Evolutionary conservation across 2,797 vertebrate genomes (phyloP), one percentile per base, ranked within the genome.

Genomic region (Synanceia verrucosa): DNA sequence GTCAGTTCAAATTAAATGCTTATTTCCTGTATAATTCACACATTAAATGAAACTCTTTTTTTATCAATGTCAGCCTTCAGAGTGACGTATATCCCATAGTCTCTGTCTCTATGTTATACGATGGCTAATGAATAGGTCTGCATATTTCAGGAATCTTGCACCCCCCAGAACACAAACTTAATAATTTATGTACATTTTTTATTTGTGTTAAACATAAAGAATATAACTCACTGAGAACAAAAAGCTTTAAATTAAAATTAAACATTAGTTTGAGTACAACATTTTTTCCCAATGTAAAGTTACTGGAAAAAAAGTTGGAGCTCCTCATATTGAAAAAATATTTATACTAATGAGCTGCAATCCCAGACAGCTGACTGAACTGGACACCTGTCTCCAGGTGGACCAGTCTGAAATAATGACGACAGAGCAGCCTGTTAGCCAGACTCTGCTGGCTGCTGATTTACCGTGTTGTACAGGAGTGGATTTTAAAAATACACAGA

Each of bases 351-450:
- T 29, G 47, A 76, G 34, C 5, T 12, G 33, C 46, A 76, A 79
- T 37, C 16, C 7, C n/a, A 71, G 37, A 39, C 16, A 18, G 63
- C 21, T 59, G 74, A 75, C 29, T 70, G 69, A 82, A 76, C 36
- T 26, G 41, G 70, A 85, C 76, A 75, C 60, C 63, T 69, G 63
- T 73, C 72, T 82, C 60, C 29, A 51, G 16, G 53, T 59, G 44
- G 29, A 23, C 69, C 55, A 3, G 23, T 34, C 14, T 44, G 28
- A 84, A 64, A 84, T 78, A 79, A 78, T 73, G 72, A 81, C 66
- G 66, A 51, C 21, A 31, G 36, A 60, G 13, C 21, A 29, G 59
- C 29, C 11, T 11, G 7, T 1, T 14, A 72, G 55, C 60, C n/a
- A 16, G 19, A 51, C 7, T 76, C 28, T 24, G 24, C n/a, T 60